These are phyloP conservation scores for Goniozus legneri DNA, from an alignment of 1,140 invertebrate species.

Conservation along the genomic window DNA sequence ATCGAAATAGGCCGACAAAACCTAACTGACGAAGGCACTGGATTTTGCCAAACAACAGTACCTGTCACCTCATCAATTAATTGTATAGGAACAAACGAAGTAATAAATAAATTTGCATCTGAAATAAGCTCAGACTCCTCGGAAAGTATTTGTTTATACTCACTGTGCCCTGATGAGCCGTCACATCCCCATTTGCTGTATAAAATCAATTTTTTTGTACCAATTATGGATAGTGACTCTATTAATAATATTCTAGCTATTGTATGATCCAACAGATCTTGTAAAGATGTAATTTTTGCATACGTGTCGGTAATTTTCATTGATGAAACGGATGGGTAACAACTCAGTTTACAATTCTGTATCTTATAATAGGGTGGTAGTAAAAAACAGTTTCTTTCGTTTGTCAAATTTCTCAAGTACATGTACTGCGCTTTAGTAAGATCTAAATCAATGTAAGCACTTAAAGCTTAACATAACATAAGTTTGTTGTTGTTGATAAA, in stretches of 20 bases:
- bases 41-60: constrained; percentile 30
- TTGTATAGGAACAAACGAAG: constrained; percentile 18
- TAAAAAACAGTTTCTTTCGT: neutral
- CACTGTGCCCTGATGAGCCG: constrained; percentile 27
- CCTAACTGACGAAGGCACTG: constrained; percentile 32
- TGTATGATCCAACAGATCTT: neutral
- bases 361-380: neutral
- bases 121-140: constrained; percentile 10
- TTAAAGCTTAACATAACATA: no score
- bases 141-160: constrained; percentile 30
- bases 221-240: no score
- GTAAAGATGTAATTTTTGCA: neutral
- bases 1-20: constrained; percentile 38
- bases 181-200: constrained; percentile 40
- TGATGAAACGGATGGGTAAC: neutral
- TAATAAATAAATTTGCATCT: constrained; percentile 16
- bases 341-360: neutral
- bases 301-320: neutral
- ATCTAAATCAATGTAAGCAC: neutral
- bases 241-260: no score
- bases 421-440: neutral
- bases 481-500: no score
- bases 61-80: constrained; percentile 7
- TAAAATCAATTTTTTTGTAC: constrained; percentile 7
- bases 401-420: neutral